Evolutionary conservation across 1,140 invertebrate genomes (phyloP).

Genomic region (Goniozus legneri): DNA sequence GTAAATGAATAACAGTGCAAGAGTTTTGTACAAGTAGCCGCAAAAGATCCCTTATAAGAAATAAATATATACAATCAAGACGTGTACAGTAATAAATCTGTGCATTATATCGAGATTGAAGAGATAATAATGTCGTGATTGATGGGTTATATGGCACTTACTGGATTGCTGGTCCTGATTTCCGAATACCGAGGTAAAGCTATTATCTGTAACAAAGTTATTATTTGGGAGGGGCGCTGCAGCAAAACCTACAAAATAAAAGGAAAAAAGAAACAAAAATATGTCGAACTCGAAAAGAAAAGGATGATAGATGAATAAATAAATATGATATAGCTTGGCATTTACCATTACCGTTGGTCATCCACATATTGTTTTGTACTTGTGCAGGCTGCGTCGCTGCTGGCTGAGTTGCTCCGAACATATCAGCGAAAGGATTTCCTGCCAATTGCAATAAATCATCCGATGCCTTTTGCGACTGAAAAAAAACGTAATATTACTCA

Average conservation of each 20-base stretch:
- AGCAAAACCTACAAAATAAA: slow-evolving; percentile 58
- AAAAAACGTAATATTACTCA: too few species aligned
- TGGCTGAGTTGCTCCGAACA: slow-evolving; percentile 62
- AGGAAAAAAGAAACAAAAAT: slow-evolving; percentile 33
- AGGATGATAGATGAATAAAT: neutral
- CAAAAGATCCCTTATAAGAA: slow-evolving; percentile 11
- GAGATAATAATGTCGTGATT: neutral
- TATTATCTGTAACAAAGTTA: slow-evolving; percentile 81
- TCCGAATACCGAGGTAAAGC: slow-evolving; percentile 82
- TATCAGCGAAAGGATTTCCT: slow-evolving; percentile 87
- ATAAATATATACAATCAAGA: slow-evolving; percentile 14
- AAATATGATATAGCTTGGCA: slow-evolving; percentile 12
- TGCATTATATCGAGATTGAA: slow-evolving; percentile 11
- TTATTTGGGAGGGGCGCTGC: slow-evolving; percentile 59
- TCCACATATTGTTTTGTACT: slow-evolving; percentile 61
- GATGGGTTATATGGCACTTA: slow-evolving; percentile 55
- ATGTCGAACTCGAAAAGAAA: neutral
- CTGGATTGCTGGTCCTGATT: slow-evolving; percentile 65
- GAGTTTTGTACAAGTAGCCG: slow-evolving; percentile 15
- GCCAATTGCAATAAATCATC: slow-evolving; percentile 84
- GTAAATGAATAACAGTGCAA: slow-evolving; percentile 18
- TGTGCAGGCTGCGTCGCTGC: slow-evolving; percentile 42
- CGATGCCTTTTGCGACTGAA: slow-evolving; percentile 66
- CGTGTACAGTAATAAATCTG: slow-evolving; percentile 5
- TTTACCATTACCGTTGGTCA: slow-evolving; percentile 67